A percentile compares a stretch with the other conserved stretches of the same genome.
Conservation (phyloP, 1,140 invertebrate species). For the Drosophila willistoni region DNA sequence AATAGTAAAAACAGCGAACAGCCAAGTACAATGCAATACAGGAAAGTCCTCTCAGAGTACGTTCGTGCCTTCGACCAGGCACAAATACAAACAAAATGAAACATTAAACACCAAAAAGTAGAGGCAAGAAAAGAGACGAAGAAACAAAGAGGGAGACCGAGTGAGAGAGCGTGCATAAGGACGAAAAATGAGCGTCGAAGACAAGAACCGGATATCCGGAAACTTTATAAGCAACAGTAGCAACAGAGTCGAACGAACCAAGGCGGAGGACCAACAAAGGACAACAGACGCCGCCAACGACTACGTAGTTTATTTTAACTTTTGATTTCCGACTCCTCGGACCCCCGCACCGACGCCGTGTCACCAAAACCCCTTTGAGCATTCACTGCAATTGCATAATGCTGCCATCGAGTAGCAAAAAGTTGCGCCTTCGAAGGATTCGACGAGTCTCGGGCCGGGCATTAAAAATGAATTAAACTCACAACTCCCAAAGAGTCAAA, state of each 20-base stretch:
- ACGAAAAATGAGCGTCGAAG: constrained; percentile 78
- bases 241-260: constrained; percentile 20
- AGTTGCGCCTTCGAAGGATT: constrained; percentile 53
- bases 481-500: constrained; percentile 16
- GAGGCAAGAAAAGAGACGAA: constrained; percentile 25
- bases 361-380: background rate
- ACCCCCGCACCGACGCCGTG: background rate
- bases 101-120: constrained; percentile 74
- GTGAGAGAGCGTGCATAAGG: constrained; percentile 35
- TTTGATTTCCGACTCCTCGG: constrained; percentile 68
- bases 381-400: constrained; percentile 48
- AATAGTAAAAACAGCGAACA: constrained; percentile 74
- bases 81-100: constrained; percentile 68
- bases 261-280: constrained; percentile 47
- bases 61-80: constrained; percentile 35
- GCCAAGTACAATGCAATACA: constrained; percentile 43
- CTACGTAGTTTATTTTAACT: constrained; percentile 78
- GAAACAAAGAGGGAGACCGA: background rate
- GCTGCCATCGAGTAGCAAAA: constrained; percentile 56
- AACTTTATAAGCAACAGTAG: constrained; percentile 73
- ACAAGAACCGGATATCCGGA: constrained; percentile 80
- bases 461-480: constrained; percentile 76
- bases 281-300: constrained; percentile 49
- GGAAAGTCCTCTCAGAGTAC: constrained; percentile 34
- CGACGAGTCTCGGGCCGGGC: constrained; percentile 41